Evolutionary conservation across 2,888 invertebrate species (phyloP), one percentile per base, ranked within the genome.

Genomic region (Shargacucullia verbasci): DNA sequence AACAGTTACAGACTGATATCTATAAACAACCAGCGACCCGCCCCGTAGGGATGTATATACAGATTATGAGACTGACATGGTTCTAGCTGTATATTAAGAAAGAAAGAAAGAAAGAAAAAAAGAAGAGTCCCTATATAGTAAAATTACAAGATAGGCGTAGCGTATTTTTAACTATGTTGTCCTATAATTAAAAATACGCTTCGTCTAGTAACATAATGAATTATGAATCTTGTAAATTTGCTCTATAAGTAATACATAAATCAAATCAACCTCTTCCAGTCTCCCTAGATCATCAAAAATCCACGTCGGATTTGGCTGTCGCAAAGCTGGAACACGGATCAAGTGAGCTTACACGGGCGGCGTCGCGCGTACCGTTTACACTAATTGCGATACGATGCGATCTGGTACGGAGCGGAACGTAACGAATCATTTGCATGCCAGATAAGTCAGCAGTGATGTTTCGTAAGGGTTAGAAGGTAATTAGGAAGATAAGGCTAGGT

Each of bases 311-410:
- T 84, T 89, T 87, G 82, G 83, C 81, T 87, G 91, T 90, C 89
- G 84, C 88, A 87, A 88, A 90, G 88, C 89, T 80, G 85, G 80
- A 85, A 85, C 87, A 76, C 81, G 90, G 92, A 88, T 92, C 90
- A 90, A 86, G 79, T 80, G 74, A 82, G 92, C 89, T 92, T 90
- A 86, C 83, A 69, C 77, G 81, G 83, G 79, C 82, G 78, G 84
- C 82, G 77, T 82, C 74, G 84, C 82, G 82, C 82, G 83, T 79
- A 81, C 74, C 86, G 84, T 88, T 90, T 85, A 86, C 87, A 86
- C 90, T 92, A 91, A 92, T 92, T 92, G 88, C 92, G 84, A 91
- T 87, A 78, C 89, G 84, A 90, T 89, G 80, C 84, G 84, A 75
- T 73, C 55, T 69, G 59, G 69, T 43, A 47, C 59, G 48, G 66